Conservation (phyloP, 1,140 invertebrate genomes). For the Orussus abietinus region DNA sequence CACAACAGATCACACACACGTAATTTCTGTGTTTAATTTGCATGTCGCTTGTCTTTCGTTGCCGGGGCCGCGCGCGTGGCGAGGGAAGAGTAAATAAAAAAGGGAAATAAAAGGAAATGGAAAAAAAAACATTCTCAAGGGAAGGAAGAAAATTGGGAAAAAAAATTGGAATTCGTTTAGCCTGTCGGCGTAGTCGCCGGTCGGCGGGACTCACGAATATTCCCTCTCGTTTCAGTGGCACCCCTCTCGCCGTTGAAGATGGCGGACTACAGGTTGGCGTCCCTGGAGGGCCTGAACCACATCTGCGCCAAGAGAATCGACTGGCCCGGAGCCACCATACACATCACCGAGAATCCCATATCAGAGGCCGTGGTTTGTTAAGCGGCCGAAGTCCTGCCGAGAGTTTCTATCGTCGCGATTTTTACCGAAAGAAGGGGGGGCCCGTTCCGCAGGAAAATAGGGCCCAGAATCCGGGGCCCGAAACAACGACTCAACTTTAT, state of each 20-base stretch:
- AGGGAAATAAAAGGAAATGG: conserved; percentile 6
- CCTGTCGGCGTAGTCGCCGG: too few relatives aligned
- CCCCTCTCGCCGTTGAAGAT: conserved; percentile 68
- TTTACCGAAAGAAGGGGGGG: too few relatives aligned
- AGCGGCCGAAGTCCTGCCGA: too few relatives aligned
- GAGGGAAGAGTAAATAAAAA: conserved; percentile 6
- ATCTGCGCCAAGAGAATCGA: conserved; percentile 54
- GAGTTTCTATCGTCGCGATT: too few relatives aligned
- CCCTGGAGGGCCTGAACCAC: conserved; percentile 56
- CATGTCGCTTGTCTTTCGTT: conserved; percentile 39
- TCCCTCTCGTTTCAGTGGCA: conserved; percentile 68
- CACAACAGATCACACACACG: conserved; percentile 39
- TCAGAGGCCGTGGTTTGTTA: conserved; percentile 71
- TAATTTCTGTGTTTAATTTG: conserved; percentile 34
- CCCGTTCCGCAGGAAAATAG: too few relatives aligned
- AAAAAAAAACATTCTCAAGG: too few relatives aligned
- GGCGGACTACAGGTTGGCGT: conserved; percentile 59
- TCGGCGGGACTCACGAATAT: too few relatives aligned
- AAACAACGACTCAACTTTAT: too few relatives aligned
- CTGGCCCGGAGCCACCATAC: conserved; percentile 63
- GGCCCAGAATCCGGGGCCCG: too few relatives aligned
- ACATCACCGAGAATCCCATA: conserved; percentile 76
- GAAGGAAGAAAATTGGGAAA: too few relatives aligned
- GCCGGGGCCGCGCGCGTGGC: too few relatives aligned
- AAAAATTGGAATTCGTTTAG: too few relatives aligned